These are phyloP conservation scores for Drosophila helvetica DNA, from an alignment of 2,888 invertebrate species.

Conservation along the genomic window DNA sequence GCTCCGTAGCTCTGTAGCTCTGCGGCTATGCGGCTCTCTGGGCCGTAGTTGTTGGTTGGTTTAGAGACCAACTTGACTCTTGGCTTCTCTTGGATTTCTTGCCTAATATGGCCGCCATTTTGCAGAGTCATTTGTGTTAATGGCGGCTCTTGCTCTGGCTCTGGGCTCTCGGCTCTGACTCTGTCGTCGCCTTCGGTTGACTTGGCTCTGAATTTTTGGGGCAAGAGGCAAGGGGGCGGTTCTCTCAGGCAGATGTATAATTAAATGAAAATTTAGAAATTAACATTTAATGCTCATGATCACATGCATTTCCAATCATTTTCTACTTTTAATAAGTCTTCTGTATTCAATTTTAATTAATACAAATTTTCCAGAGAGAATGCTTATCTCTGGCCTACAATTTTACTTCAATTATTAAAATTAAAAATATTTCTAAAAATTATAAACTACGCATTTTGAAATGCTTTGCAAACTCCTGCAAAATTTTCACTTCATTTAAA, in stretches of 20 bases:
- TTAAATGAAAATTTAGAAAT: conserved; percentile 58
- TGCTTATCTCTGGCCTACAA: not conserved
- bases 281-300: conserved; percentile 36
- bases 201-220: conserved; percentile 1
- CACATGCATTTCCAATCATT: not conserved
- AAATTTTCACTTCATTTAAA: not conserved
- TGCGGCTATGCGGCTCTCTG: conserved; percentile 9
- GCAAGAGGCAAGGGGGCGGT: not conserved
- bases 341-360: not conserved
- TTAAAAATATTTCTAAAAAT: not conserved
- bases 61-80: conserved; percentile 40
- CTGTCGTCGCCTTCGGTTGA: conserved; percentile 9
- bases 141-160: conserved; percentile 62
- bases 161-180: conserved; percentile 29
- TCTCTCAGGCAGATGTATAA: conserved; percentile 45
- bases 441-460: too few species aligned
- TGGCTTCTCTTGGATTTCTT: conserved; percentile 43
- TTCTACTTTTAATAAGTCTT: not conserved
- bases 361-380: not conserved
- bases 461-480: too few species aligned
- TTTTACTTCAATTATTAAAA: not conserved
- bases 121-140: conserved; percentile 77
- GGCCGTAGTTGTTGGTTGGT: conserved; percentile 50
- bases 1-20: conserved; percentile 14
- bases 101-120: conserved; percentile 75